These are phyloP conservation scores for Channallabes apus DNA, from an alignment of 2,797 vertebrate species.

Conservation along the genomic window DNA sequence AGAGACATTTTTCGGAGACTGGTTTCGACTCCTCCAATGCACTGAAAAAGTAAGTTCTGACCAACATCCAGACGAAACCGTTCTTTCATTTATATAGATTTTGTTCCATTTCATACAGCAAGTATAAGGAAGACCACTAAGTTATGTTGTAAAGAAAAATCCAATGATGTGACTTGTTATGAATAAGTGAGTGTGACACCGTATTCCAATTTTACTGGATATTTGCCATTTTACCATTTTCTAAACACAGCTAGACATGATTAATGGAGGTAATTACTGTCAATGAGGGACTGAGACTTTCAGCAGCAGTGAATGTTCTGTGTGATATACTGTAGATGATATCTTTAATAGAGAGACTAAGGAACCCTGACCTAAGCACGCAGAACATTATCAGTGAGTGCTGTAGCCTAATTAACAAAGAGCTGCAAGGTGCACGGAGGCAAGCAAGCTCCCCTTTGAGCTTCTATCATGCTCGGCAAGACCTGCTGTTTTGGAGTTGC, in stretches of 20 bases:
- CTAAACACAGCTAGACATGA: constrained; percentile 1
- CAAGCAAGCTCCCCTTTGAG: neutral
- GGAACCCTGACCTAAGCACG: neutral
- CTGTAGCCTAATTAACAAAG: constrained; percentile 15
- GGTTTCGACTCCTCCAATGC: no score
- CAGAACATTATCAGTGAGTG: neutral
- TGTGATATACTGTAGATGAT: constrained; percentile 10
- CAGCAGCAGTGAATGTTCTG: neutral
- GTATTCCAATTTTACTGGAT: neutral
- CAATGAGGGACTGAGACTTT: constrained; percentile 10
- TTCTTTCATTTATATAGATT: neutral
- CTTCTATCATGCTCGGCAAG: neutral
- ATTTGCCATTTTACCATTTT: constrained; percentile 10
- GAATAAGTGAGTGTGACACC: neutral
- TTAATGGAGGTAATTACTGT: constrained; percentile 11
- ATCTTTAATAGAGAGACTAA: constrained; percentile 19
- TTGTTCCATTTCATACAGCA: neutral
- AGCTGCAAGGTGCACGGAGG: neutral
- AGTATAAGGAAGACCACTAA: neutral
- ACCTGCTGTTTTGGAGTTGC: neutral
- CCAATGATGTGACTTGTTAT: neutral
- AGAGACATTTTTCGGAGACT: no score
- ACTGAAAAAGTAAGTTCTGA: no score
- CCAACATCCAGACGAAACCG: no score
- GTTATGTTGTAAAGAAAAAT: neutral